Base-by-base conservation (phyloP, 1,140 invertebrate species). In the Drosophila ogumai region DNA sequence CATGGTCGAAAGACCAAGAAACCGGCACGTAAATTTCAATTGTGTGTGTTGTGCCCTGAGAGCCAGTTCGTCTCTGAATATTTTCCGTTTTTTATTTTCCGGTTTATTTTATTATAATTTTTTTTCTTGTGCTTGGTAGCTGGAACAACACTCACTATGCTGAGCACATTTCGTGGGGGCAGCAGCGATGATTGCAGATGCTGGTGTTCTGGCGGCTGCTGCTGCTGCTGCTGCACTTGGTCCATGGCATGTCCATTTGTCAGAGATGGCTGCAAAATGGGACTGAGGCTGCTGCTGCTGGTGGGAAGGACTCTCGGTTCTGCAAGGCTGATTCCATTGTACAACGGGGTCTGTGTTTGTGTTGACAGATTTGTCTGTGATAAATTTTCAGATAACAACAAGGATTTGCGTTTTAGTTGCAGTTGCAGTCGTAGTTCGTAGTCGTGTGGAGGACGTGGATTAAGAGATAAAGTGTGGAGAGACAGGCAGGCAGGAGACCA, bases 331-430 rank as follows among this genome's bases (percentile, higher is more conserved):
- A 60, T 75, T 81, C 82, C 86, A 86, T 90, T 90, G 82, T 85
- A 90, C 25, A 28, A 28, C 71, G 84, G 81, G 81, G 81, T 84
- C 77, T 88, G 81, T 81, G 81, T 68, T 78, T 88, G 86, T 77
- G 86, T 85, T 91, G 86, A 91, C 90, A 91, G 90, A 91, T 91
- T 91, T 91, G 90, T 91, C 91, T 91, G 84, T 91, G 90, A 90
- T 87, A 91, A 91, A 91, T 88, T 87, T 90, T 78, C 76, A 81
- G 86, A 90, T 90, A 90, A 90, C 77, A 84, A 91, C 78, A 84
- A 91, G 78, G 82, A 85, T 91, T 91, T 87, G 77, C 80, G 78
- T 88, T 88, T 86, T 90, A 88, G 85, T 88, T 85, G 84, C 69
- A 79, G 55, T 75, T 73, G 47, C 52, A 41, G 55, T 75, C 77